Evolutionary conservation across 2,797 vertebrate species (phyloP), one percentile per base, ranked within the genome.

Genomic region (Sebastes trivittatus): DNA sequence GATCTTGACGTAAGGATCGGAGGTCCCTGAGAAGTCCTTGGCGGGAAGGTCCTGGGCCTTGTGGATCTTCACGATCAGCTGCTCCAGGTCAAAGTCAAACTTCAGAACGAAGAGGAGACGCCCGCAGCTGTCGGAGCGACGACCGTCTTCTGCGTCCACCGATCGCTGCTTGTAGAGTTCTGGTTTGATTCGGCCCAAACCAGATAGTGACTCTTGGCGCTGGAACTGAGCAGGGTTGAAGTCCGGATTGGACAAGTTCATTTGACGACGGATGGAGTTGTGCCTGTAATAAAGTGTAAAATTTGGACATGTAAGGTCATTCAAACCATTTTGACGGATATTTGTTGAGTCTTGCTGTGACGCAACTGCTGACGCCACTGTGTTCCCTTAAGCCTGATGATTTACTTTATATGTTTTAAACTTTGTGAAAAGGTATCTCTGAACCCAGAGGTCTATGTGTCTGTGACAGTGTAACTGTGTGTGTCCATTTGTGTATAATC

Each of bases 1-100:
- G 87, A 99, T 99, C 94, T 99, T 99, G 80, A 99, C 98, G 0
- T 99, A 99, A 0, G 98, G 98, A 90, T 99, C 98, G 4, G 98
- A 99, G 14, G 98, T 99, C 66, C 98, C 98, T 67, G 98, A 98
- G 94, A 99, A 99, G 95, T 99, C 98, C 95, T 99, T 99, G 60
- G 98, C 98, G 0, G 98, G 98, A 86, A 99, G 94, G 86, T 98
- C 97, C 92, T 97, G 95, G 73, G 98, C 98, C 93, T 96, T 97
- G 93, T 98, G 97, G 90, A 99, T 98, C 94, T 99, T 99, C 87
- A 99, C 97, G 0, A 99, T 98, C 87, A 99, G 96, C 94, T 99
- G 98, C 90, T 99, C 98, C 82, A 99, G 92, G 87, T 99, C 98
- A 79, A 98, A 99, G 90, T 99, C 98, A 42, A 98, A 99, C 89